Evolutionary conservation across 1,140 invertebrate genomes (phyloP), one percentile per base, ranked within the genome.

Genomic region (Hormaphis cornu): DNA sequence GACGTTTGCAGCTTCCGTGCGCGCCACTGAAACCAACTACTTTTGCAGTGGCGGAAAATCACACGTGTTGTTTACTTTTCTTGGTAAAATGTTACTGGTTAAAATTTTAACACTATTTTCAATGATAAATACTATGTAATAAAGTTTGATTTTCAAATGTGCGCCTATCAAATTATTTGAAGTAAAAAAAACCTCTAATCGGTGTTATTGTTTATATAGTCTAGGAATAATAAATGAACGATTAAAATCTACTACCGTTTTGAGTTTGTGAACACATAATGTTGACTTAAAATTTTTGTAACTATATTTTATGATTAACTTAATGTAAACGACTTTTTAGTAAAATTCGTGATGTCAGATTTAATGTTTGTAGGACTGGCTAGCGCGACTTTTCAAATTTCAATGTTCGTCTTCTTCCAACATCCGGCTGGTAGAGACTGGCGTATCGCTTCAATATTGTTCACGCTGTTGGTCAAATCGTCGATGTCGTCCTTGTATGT

Each of bases 381-480:
- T 4, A 48, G 1, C 10, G 6, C 20, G 7, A 2, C 1, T 56
- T 37, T n/a, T 50, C 28, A 66, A 66, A 37, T 71, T 58, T 75
- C 74, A 7, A 75, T 46, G 18, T 53, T 66, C 12, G 56, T 69
- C 33, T 72, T 69, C 74, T 90, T 90, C 78, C 87, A 93, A 78
- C 95, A 98, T n/a, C 83, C 84, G 1, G 82, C 80, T 0, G 94
- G 94, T 56, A 97, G 80, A 37, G 90, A 84, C 70, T 87, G 83
- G 18, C 85, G 82, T 72, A 98, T 97, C 26, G 88, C 84, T 74
- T 88, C 84, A 48, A 97, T 88, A 79, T 95, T 97, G 3, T 86
- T 82, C 1, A 97, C 93, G 76, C 97, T 93, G 8, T 78, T 79
- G 69, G 83, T 78, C 9, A 97, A 80, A 71, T 84, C 80, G 16